A percentile compares a stretch with the other conserved stretches of the same genome.
Conservation (phyloP, 1,140 invertebrate genomes). For the Diabrotica undecimpunctata region DNA sequence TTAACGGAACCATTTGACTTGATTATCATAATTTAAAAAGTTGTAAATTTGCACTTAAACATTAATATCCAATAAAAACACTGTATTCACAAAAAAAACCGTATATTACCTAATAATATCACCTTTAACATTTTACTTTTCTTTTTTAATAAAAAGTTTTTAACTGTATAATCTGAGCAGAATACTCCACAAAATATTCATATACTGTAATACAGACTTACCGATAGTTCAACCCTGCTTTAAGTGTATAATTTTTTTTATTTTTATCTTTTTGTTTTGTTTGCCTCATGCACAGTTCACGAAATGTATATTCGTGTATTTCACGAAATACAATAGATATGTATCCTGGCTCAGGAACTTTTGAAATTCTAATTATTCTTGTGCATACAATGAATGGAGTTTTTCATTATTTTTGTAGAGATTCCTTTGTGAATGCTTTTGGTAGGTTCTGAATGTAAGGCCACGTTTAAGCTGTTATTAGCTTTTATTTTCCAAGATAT, state of each 20-base stretch:
- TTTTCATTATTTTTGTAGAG: slow-evolving; percentile 1
- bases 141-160: no score
- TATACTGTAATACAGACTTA: no score
- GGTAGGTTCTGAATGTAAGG: not conserved
- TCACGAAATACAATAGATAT: slow-evolving; percentile 6
- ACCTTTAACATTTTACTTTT: no score
- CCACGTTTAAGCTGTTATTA: not conserved
- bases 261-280: not conserved
- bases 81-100: no score
- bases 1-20: no score
- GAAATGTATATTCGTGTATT: not conserved
- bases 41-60: no score
- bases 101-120: no score
- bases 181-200: no score
- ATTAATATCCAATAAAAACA: no score
- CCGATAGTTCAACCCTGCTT: no score
- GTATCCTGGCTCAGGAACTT: slow-evolving; percentile 7
- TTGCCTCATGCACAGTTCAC: not conserved
- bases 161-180: no score
- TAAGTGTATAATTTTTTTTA: not conserved
- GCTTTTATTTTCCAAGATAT: not conserved
- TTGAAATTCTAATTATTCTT: slow-evolving; percentile 10
- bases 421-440: slow-evolving; percentile 8
- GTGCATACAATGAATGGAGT: slow-evolving; percentile 3
- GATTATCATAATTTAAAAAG: no score